Conservation (phyloP, 2,113 vertebrate species). For the Dipodomys ordii region DNA sequence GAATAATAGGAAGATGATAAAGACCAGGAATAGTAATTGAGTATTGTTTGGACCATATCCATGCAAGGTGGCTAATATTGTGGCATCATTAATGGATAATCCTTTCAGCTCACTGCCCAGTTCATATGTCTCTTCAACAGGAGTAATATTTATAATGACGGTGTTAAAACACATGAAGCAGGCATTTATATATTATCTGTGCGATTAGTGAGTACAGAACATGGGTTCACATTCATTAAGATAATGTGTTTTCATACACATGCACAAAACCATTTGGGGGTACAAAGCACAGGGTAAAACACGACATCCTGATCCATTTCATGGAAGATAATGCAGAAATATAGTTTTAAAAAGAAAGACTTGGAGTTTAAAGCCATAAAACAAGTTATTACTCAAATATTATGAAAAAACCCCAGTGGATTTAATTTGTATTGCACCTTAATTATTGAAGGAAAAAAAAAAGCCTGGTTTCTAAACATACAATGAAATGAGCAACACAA, state of each 20-base stretch:
- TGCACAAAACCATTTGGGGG: conserved; percentile 59
- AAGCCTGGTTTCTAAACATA: conserved; percentile 44
- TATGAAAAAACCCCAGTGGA: conserved; percentile 47
- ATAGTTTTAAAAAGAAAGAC: conserved; percentile 32
- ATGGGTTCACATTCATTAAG: conserved; percentile 61
- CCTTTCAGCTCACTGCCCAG: conserved; percentile 63
- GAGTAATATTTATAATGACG: background rate
- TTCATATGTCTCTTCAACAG: background rate
- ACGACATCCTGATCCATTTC: conserved; percentile 48
- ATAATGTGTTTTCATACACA: conserved; percentile 60
- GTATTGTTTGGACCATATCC: conserved; percentile 44
- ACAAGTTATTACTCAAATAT: conserved; percentile 53
- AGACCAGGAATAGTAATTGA: conserved; percentile 36
- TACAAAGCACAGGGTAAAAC: conserved; percentile 40
- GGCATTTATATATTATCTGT: conserved; percentile 37
- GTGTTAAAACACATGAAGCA: conserved; percentile 50
- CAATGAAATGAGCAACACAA: background rate
- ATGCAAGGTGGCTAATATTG: conserved; percentile 46
- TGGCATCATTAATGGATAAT: conserved; percentile 48
- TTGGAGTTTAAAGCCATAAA: conserved; percentile 64
- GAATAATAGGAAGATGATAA: background rate
- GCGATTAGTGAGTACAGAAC: conserved; percentile 46
- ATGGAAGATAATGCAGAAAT: conserved; percentile 56
- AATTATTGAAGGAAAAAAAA: conserved; percentile 68
- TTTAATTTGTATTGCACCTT: conserved; percentile 68